Conservation (phyloP, 2,113 vertebrate genomes). For the Oxyura jamaicensis region DNA sequence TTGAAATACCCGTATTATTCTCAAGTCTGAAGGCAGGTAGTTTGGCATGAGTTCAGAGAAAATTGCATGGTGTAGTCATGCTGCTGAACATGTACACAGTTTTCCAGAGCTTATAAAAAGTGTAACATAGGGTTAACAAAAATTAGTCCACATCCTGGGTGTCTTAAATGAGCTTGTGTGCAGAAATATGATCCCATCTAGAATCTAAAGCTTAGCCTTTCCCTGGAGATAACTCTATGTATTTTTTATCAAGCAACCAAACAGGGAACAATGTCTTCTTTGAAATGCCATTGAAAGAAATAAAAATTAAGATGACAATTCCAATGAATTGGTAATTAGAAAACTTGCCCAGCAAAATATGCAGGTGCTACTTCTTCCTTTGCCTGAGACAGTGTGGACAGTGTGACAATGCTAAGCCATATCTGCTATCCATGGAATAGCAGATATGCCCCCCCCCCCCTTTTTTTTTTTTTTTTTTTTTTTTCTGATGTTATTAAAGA, state of each 20-base stretch:
- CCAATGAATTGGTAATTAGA: background rate
- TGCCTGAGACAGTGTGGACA: no score
- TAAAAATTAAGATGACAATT: background rate
- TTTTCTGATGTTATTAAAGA: background rate
- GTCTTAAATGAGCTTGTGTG: background rate
- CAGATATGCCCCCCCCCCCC: no score
- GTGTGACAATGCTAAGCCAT: background rate
- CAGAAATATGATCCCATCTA: background rate
- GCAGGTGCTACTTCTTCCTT: background rate
- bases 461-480: background rate
- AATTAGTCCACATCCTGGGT: background rate
- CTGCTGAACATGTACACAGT: background rate
- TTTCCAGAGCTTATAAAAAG: background rate
- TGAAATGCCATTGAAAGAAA: background rate
- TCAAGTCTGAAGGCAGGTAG: background rate
- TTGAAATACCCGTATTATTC: background rate
- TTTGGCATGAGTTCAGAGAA: background rate
- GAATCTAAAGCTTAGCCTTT: background rate
- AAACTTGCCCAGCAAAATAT: background rate
- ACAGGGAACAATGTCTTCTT: background rate
- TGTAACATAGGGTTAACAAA: background rate
- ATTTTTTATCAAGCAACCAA: background rate
- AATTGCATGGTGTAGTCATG: background rate
- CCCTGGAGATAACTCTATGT: background rate
- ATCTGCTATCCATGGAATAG: background rate